Evolutionary conservation across 2,113 vertebrate genomes (phyloP), one percentile per base, ranked within the genome.

Genomic region (Phrynocephalus versicolor): DNA sequence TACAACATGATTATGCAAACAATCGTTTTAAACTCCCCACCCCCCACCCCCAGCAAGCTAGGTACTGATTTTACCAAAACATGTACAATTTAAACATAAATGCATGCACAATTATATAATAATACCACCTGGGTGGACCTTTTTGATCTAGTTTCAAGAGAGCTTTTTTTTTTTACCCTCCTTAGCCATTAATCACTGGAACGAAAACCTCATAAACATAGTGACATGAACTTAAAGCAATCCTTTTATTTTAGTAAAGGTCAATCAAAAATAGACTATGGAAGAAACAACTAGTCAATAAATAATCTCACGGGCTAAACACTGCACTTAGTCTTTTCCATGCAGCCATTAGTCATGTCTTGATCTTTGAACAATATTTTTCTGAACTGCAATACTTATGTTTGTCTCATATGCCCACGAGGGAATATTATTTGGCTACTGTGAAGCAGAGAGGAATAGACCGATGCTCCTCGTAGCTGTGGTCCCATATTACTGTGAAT

Each of bases 261-360:
- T 94, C 89, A 92, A 87, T 89, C 71, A 91, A 88, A 93, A 94
- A 88, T 78, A 93, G 73, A 90, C 71, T 87, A 84, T 85, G 62
- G 82, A 89, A 90, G 78, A 87, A 90, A 93, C 89, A 70, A 78
- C 80, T 82, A 92, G 91, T 90, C 91, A 90, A 90, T 90, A 94
- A 94, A 94, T 91, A 93, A 92, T 91, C 86, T 91, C 86, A 84
- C 82, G 82, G 14, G 67, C 86, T 93, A 94, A 93, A 92, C 81
- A 89, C 82, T 85, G 19, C 39, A 88, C 67, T 94, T 80, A 86
- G 75, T 84, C 37, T 89, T 93, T 93, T 89, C 77, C 83, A 91
- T 75, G 88, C 62, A 89, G 25, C 93, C 90, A 91, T 93, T 93
- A 94, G 85, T 94, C 87, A 93, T 88, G 73, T 87, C 33, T 71